Base-by-base conservation (phyloP, 2,113 vertebrate genomes). In the Tachysurus fulvidraco region DNA sequence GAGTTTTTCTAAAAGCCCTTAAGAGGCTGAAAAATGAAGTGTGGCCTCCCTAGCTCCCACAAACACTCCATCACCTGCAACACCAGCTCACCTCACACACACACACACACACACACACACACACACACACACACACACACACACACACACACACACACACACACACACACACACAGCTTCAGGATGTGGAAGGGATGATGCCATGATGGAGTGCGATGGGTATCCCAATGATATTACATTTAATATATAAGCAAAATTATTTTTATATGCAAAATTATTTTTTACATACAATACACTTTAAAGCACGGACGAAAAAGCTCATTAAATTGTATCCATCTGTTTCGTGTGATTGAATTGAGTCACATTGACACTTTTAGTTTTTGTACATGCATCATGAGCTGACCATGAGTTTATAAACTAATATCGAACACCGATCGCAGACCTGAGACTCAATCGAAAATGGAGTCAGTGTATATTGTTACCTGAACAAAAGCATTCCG, bases 11-110 rank as follows among this genome's bases (percentile, higher is more conserved):
- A 85, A 85, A 84, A 81, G 76, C 85, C 65, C 77, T 81, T 84
- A 76, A 90, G 82, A 86, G n/a, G 83, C 62, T 85, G 82, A 88
- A 85, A 74, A 86, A 86, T 88, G 82, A 90, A 77, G 59, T 77
- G 84, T n/a, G 55, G 57, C 80, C 65, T 76, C 28, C 23, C 21
- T 10, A 62, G 36, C 84, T 79, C 41, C 86, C 65, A 81, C 73
- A 88, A 64, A 41, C 86, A 81, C 67, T 84, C 76, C 36, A 86
- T 81, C 76, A 71, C 65, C 80, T 76, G 54, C 17, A 65, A 80
- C 14, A 85, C 10, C 84, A 55, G 54, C 12, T 25, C 46, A 25
- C 19, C 46, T 71, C 86, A 71, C 13, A 10, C 50, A 59, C 44
- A 44, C 62, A 67, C 73, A n/a, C 55, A 36, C 54, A 74, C 25